A percentile compares a stretch with the other conserved stretches of the same genome.
These are phyloP conservation scores for Parotia lawesii DNA, from an alignment of 2,113 vertebrate species.

Conservation along the genomic window DNA sequence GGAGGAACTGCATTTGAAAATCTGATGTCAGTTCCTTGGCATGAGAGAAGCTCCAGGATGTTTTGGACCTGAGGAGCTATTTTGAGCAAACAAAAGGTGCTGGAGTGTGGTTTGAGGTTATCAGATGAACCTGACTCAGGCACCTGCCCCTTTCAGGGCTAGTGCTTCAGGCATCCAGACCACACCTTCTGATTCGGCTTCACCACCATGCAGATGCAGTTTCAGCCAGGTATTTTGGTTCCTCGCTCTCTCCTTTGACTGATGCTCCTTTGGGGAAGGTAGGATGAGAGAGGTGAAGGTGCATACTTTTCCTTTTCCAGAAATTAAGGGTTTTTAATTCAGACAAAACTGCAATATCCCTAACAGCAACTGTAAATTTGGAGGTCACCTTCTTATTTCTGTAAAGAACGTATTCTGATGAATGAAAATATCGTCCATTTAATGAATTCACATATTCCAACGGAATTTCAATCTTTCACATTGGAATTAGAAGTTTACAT, in stretches of 20 bases:
- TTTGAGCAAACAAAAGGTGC: not conserved
- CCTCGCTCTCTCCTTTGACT: accelerated
- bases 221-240: not conserved
- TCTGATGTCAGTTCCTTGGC: not conserved
- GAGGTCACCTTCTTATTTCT: conserved; percentile 55
- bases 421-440: conserved; percentile 57
- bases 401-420: conserved; percentile 37
- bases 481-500: conserved; percentile 33
- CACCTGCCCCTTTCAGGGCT: not conserved
- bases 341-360: not conserved
- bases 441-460: conserved; percentile 46
- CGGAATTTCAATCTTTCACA: conserved; percentile 45
- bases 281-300: not conserved
- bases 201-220: not conserved
- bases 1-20: not conserved
- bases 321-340: not conserved
- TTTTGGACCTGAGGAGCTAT: not conserved
- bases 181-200: not conserved
- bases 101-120: not conserved
- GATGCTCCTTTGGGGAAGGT: not conserved
- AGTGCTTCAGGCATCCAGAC: not conserved
- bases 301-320: not conserved
- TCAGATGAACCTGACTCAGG: not conserved
- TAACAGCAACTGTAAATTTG: conserved; percentile 49
- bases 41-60: not conserved